phyloP scores from a whole-genome alignment of 2,113 vertebrate species.

The Nicator chloris region DNA sequence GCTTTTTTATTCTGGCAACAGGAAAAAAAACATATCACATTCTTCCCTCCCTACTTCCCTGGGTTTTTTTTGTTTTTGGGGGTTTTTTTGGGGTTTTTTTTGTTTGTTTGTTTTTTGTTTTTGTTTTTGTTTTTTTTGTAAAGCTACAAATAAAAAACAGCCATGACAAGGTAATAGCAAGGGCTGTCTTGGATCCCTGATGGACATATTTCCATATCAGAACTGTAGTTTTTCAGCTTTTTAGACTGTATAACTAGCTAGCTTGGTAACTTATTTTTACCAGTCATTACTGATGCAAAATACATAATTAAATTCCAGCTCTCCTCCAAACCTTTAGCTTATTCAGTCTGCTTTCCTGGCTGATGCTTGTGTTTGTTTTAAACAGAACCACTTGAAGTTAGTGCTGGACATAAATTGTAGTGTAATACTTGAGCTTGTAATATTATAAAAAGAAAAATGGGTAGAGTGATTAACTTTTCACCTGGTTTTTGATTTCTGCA shows the following conservation, averaged over 20 bases:
- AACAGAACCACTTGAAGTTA: not conserved
- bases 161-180: not conserved
- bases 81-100: no score
- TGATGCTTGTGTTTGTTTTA: not conserved
- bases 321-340: not conserved
- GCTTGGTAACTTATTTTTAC: not conserved
- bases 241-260: not conserved
- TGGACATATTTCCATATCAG: not conserved
- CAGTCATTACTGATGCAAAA: not conserved
- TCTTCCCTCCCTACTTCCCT: no score
- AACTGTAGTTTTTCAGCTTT: not conserved
- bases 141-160: not conserved
- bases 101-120: no score
- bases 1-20: not conserved
- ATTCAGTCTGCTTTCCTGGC: not conserved
- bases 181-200: not conserved
- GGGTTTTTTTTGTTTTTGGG: no score
- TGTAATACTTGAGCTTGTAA: not conserved
- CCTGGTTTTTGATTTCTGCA: not conserved
- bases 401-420: not conserved
- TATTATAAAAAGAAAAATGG: not conserved
- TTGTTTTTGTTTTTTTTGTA: not conserved
- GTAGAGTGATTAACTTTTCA: not conserved
- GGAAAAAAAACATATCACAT: not conserved
- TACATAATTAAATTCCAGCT: not conserved